These are phyloP conservation scores for Sesia apiformis DNA, from an alignment of 2,888 invertebrate genomes.

Conservation along the genomic window DNA sequence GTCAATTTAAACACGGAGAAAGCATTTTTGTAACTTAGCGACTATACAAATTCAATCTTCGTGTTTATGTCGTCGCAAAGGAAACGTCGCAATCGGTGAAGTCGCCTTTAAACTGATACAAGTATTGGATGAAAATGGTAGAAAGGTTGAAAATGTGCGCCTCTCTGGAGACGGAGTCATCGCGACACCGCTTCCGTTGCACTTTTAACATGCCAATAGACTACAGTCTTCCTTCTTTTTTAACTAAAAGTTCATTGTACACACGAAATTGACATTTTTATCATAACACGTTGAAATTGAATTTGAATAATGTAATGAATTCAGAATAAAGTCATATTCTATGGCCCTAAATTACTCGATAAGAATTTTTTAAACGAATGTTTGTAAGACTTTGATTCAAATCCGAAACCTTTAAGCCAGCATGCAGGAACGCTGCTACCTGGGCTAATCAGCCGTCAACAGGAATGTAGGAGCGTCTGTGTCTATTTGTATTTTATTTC, in stretches of 20 bases:
- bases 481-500: no score
- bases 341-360: no score
- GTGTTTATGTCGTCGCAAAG: slow-evolving; percentile 40
- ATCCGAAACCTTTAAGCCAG: no score
- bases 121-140: slow-evolving; percentile 15
- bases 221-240: not conserved
- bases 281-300: no score
- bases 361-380: no score
- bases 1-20: slow-evolving; percentile 3
- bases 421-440: no score
- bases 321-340: no score
- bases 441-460: no score
- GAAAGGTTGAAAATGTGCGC: slow-evolving; percentile 15
- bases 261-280: no score
- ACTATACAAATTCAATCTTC: slow-evolving; percentile 39
- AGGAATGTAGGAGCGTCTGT: no score
- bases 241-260: not conserved
- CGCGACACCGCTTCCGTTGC: slow-evolving; percentile 39
- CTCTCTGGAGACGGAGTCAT: slow-evolving; percentile 16
- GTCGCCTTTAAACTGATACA: slow-evolving; percentile 57
- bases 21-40: slow-evolving; percentile 11
- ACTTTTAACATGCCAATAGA: slow-evolving; percentile 10
- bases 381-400: no score
- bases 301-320: no score
- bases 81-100: slow-evolving; percentile 49